Evolutionary conservation across 2,113 vertebrate species (phyloP).

Genomic region (Alethe castanea): DNA sequence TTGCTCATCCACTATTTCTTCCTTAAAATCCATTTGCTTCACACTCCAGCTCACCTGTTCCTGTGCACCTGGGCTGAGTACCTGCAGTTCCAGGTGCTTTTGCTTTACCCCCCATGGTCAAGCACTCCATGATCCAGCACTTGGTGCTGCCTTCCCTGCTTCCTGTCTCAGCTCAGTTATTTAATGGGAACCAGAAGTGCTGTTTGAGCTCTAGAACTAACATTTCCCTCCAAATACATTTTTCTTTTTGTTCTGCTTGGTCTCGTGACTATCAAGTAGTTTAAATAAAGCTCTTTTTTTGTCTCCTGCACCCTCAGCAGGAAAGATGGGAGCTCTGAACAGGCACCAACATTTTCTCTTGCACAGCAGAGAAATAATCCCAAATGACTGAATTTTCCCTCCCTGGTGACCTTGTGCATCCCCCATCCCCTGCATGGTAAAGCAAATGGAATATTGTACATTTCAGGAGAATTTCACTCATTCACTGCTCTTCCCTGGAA

Average conservation of each 20-base stretch:
- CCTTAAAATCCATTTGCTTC: not conserved
- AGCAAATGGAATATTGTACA: not conserved
- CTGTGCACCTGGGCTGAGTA: not conserved
- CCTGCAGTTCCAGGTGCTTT: not conserved
- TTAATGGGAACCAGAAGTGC: not conserved
- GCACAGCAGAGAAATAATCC: not conserved
- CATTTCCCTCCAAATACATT: not conserved
- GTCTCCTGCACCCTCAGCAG: not conserved
- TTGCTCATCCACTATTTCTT: not conserved
- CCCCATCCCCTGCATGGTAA: not conserved
- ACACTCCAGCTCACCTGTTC: accelerated
- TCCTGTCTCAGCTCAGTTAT: not conserved
- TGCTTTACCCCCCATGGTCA: not conserved
- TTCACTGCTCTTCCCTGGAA: not conserved
- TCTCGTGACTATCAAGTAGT: not conserved
- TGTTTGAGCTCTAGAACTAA: not conserved
- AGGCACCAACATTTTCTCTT: not conserved
- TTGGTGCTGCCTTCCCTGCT: not conserved
- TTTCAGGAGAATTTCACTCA: not conserved
- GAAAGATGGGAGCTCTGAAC: not conserved
- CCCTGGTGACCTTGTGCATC: not conserved
- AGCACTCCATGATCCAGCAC: not conserved
- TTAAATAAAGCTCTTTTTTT: not conserved
- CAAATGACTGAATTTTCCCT: not conserved
- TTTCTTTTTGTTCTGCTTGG: not conserved